These are phyloP conservation scores for Melanogrammus aeglefinus DNA, from an alignment of 2,797 vertebrate species.

Conservation along the genomic window DNA sequence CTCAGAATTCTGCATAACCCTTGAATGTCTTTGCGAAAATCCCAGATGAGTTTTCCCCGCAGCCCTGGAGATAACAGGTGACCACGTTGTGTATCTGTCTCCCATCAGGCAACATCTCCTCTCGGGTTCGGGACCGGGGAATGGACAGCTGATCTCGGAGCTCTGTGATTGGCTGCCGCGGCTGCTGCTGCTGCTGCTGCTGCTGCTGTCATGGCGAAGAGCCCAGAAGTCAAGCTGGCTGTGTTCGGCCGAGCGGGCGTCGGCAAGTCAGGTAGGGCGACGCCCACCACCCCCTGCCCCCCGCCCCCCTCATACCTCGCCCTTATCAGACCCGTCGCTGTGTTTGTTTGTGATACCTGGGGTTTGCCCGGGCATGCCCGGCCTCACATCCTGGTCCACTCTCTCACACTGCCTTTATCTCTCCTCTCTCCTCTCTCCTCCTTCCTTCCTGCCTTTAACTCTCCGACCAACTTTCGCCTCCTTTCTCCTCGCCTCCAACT, in stretches of 20 bases:
- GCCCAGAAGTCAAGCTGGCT: slow-evolving; percentile 90
- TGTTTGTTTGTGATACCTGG: neutral
- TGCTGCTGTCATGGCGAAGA: slow-evolving; percentile 86
- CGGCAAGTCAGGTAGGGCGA: slow-evolving; percentile 89
- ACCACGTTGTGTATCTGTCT: neutral
- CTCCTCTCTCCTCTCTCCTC: slow-evolving; percentile 7
- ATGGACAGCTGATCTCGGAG: slow-evolving; percentile 62
- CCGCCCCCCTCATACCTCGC: neutral
- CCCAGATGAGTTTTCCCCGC: no score
- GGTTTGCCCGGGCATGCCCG: neutral
- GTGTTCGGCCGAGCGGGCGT: slow-evolving; percentile 94
- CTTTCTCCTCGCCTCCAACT: no score
- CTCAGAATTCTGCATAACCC: no score
- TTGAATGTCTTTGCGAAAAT: no score
- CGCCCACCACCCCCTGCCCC: neutral
- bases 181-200: slow-evolving; percentile 35
- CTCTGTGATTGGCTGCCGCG: slow-evolving; percentile 47
- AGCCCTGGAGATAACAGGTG: no score
- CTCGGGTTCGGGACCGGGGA: slow-evolving; percentile 26
- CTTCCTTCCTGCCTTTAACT: no score
- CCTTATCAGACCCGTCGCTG: neutral
- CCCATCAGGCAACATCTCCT: slow-evolving; percentile 47
- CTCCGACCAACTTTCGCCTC: no score
- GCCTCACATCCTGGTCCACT: neutral
- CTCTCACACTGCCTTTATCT: neutral